These are phyloP conservation scores for Anthonomus grandis DNA, from an alignment of 1,140 invertebrate species.

Conservation along the genomic window DNA sequence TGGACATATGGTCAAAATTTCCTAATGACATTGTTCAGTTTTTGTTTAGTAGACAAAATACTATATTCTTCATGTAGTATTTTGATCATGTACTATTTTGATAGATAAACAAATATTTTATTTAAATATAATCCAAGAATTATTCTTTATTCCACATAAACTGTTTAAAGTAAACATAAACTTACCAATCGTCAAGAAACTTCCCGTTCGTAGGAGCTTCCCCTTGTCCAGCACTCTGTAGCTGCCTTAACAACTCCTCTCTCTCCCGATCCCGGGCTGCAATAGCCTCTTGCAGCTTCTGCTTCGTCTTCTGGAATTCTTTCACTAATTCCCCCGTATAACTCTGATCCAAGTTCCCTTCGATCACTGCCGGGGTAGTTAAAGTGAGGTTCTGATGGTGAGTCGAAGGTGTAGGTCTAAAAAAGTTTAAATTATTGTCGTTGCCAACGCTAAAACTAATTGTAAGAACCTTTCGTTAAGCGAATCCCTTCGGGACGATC, in stretches of 20 bases:
- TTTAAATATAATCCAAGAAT: too few species aligned
- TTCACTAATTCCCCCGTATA: conserved; percentile 66
- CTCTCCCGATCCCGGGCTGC: conserved; percentile 58
- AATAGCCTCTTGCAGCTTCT: conserved; percentile 62
- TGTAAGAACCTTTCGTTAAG: conserved; percentile 52
- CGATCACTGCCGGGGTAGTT: conserved; percentile 13
- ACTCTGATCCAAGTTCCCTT: conserved; percentile 52
- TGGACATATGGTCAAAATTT: too few species aligned
- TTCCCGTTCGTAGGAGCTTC: conserved; percentile 38
- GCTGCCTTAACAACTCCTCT: conserved; percentile 55
- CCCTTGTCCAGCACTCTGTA: conserved; percentile 45
- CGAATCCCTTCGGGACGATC: conserved; percentile 60
- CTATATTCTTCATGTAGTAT: too few species aligned
- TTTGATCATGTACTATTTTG: too few species aligned
- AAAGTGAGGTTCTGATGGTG: conserved; percentile 24
- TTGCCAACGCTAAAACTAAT: conserved; percentile 28
- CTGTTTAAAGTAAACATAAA: background rate
- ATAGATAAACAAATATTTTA: too few species aligned
- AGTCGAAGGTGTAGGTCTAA: conserved; percentile 42
- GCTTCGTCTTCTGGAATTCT: conserved; percentile 71
- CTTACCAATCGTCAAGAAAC: conserved; percentile 39
- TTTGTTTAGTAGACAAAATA: too few species aligned
- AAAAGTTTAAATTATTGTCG: background rate
- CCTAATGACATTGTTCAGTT: too few species aligned
- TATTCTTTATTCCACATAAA: too few species aligned